Percentiles rank a stretch among this genome's conserved stretches.
These are phyloP conservation scores for Aleiodes alternator DNA, from an alignment of 2,888 invertebrate species.

Conservation along the genomic window DNA sequence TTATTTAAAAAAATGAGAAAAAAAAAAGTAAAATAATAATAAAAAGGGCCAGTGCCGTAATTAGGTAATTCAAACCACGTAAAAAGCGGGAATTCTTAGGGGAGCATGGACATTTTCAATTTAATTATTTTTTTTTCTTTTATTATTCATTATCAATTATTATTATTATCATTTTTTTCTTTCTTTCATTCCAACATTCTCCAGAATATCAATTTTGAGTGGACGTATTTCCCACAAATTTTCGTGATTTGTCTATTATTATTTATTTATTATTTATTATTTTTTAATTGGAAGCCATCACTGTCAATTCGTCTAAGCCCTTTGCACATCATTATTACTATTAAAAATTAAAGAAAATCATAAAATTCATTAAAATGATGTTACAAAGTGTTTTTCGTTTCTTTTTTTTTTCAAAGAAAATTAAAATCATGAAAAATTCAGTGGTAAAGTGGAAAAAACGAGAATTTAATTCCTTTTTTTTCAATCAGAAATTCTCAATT, in stretches of 20 bases:
- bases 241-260: constrained; percentile 6
- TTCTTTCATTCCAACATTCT: constrained; percentile 16
- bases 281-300: constrained; percentile 26
- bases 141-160: constrained; percentile 22
- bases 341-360: neutral
- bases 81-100: constrained; percentile 43
- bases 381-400: neutral
- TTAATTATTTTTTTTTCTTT: neutral
- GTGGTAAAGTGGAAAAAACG: too few species aligned
- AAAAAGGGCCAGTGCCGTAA: constrained; percentile 66
- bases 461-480: too few species aligned
- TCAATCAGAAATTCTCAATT: too few species aligned
- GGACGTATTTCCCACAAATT: constrained; percentile 25
- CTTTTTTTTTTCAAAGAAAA: neutral
- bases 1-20: constrained; percentile 55
- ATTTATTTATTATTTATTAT: neutral
- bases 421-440: neutral
- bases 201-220: constrained; percentile 26
- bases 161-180: constrained; percentile 19
- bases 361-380: neutral
- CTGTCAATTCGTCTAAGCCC: constrained; percentile 31
- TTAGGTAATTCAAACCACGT: constrained; percentile 59
- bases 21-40: constrained; percentile 29
- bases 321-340: neutral
- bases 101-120: constrained; percentile 40